These are phyloP conservation scores for Cataglyphis albicans DNA, from an alignment of 2,888 invertebrate genomes.

Conservation along the genomic window DNA sequence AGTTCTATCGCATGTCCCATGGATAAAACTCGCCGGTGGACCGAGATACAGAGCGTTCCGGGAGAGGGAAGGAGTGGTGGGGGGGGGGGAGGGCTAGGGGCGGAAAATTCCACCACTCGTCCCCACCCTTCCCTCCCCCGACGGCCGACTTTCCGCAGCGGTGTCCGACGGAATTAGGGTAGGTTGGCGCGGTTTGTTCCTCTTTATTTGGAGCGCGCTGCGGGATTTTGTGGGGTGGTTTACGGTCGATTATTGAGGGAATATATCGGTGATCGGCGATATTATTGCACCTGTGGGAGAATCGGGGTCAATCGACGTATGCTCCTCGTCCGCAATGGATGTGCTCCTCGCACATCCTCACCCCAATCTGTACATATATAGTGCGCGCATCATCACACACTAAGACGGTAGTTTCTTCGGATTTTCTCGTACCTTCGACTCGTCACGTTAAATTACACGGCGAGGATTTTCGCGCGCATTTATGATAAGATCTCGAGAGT, in stretches of 20 bases:
- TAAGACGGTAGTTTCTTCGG: not conserved
- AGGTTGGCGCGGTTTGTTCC: slow-evolving; percentile 52
- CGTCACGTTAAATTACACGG: not conserved
- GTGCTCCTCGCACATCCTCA: not conserved
- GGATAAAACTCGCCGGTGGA: slow-evolving; percentile 21
- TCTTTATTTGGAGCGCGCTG: slow-evolving; percentile 47
- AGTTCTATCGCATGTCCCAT: too few species aligned
- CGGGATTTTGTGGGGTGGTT: slow-evolving; percentile 58
- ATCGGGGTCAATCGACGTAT: slow-evolving; percentile 63
- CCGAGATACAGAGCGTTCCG: slow-evolving; percentile 30
- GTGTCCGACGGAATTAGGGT: slow-evolving; percentile 43
- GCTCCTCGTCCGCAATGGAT: slow-evolving; percentile 49
- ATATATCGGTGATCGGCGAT: slow-evolving; percentile 66
- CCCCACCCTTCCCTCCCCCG: not conserved
- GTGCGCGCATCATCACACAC: not conserved
- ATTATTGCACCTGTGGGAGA: slow-evolving; percentile 67
- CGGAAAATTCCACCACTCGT: slow-evolving; percentile 20
- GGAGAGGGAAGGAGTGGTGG: too few species aligned
- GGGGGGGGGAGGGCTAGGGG: too few species aligned
- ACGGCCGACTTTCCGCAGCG: slow-evolving; percentile 50
- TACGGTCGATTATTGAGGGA: slow-evolving; percentile 66
- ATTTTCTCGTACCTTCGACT: slow-evolving; percentile 9
- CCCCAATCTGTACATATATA: not conserved
- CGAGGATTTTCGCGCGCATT: not conserved
- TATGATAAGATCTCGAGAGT: not conserved